Conservation (phyloP, 1,140 invertebrate species). For the Caenorhabditis briggsae region DNA sequence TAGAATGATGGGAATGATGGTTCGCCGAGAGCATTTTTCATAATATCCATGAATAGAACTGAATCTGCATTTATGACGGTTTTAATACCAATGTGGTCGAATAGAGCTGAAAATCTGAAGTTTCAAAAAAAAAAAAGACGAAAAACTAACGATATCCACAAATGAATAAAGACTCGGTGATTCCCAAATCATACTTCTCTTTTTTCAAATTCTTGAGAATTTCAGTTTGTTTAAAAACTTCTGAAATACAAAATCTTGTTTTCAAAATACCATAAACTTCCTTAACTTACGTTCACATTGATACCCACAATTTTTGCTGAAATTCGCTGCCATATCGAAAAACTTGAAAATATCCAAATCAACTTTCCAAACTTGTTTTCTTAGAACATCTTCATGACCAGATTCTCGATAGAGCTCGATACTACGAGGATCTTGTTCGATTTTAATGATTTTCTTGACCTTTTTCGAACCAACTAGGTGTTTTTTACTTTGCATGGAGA, state of each 20-base stretch:
- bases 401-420: background rate
- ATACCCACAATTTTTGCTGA: background rate
- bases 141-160: constrained; percentile 13
- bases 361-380: background rate
- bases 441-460: constrained; percentile 4
- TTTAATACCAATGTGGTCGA: constrained; percentile 21
- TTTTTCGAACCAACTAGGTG: background rate
- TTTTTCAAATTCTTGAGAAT: background rate
- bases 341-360: background rate
- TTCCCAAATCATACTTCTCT: constrained; percentile 34
- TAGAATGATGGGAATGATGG: background rate
- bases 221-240: background rate
- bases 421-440: background rate
- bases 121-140: background rate
- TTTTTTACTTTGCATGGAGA: background rate
- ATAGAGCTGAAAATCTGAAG: background rate
- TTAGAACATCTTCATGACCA: background rate
- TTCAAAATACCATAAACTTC: background rate
- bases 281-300: background rate
- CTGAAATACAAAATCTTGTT: constrained; percentile 1
- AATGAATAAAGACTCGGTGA: constrained; percentile 15
- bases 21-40: background rate
- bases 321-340: background rate
- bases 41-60: background rate
- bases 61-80: background rate